These are phyloP conservation scores for Pontoporia blainvillei DNA, from an alignment of 2,113 vertebrate genomes.

Conservation along the genomic window DNA sequence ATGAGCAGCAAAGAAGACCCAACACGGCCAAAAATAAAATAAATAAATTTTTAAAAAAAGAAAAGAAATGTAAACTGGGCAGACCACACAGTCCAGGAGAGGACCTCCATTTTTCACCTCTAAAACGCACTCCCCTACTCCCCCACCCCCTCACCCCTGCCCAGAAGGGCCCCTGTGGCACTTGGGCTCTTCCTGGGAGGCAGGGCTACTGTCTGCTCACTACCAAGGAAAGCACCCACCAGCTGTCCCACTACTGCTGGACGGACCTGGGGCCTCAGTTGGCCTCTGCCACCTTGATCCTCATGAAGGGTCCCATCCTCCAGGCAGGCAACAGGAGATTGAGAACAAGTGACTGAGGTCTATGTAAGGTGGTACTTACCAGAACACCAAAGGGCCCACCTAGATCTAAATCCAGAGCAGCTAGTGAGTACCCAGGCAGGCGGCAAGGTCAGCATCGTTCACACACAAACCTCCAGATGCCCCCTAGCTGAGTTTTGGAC, in stretches of 20 bases:
- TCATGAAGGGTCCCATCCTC: not conserved
- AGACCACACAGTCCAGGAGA: not conserved
- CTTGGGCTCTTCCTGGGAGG: not conserved
- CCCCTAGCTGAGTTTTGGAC: not conserved
- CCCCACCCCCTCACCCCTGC: too few species aligned
- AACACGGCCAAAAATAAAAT: too few species aligned
- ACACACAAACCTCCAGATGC: not conserved
- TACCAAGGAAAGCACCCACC: not conserved
- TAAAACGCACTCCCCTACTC: not conserved
- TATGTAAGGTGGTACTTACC: not conserved
- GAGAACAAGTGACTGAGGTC: not conserved
- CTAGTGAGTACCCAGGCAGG: not conserved
- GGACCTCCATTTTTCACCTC: not conserved
- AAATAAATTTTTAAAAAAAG: fast-evolving
- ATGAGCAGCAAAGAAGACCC: too few species aligned
- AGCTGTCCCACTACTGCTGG: not conserved
- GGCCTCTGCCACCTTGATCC: not conserved
- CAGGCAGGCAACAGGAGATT: not conserved
- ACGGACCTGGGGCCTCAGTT: not conserved
- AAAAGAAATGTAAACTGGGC: not conserved
- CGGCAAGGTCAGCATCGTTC: not conserved
- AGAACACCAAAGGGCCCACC: not conserved
- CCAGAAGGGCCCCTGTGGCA: not conserved
- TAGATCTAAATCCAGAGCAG: not conserved
- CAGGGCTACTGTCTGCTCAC: not conserved